Evolutionary conservation across 1,140 invertebrate species (phyloP).

Genomic region (Ectropis grisescens): DNA sequence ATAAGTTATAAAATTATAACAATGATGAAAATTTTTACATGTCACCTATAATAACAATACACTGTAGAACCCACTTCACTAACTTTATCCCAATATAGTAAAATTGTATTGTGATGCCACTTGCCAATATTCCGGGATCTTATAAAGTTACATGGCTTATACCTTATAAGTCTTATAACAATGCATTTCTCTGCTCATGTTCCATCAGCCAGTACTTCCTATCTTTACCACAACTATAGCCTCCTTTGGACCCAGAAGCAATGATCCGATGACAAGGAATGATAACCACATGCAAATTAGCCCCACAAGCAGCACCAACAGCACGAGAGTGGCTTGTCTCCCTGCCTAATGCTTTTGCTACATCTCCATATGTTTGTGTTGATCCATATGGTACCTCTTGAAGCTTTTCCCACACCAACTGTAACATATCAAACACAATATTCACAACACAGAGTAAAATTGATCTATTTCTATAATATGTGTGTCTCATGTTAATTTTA

Average conservation of each 20-base stretch:
- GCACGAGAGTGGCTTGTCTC: constrained; percentile 43
- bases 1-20: too few relatives aligned
- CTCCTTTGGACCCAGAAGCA: constrained; percentile 37
- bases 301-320: constrained; percentile 53
- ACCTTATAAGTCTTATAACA: too few relatives aligned
- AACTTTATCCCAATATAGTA: too few relatives aligned
- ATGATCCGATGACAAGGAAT: constrained; percentile 57
- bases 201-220: constrained; percentile 50
- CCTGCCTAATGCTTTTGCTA: constrained; percentile 46
- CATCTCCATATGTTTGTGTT: constrained; percentile 46
- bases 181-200: constrained; percentile 41
- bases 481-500: too few relatives aligned
- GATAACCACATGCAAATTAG: constrained; percentile 48
- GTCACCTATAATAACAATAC: too few relatives aligned
- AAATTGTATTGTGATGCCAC: too few relatives aligned
- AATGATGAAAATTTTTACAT: too few relatives aligned
- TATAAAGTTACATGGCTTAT: too few relatives aligned
- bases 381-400: constrained; percentile 41
- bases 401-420: constrained; percentile 56
- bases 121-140: too few relatives aligned
- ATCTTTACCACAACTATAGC: constrained; percentile 46
- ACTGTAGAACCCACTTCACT: too few relatives aligned
- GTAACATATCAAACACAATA: constrained; percentile 9
- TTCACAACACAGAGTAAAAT: too few relatives aligned
- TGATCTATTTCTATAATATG: too few relatives aligned